phyloP scores from a whole-genome alignment of 2,113 vertebrate genomes.

The Osmerus mordax region DNA sequence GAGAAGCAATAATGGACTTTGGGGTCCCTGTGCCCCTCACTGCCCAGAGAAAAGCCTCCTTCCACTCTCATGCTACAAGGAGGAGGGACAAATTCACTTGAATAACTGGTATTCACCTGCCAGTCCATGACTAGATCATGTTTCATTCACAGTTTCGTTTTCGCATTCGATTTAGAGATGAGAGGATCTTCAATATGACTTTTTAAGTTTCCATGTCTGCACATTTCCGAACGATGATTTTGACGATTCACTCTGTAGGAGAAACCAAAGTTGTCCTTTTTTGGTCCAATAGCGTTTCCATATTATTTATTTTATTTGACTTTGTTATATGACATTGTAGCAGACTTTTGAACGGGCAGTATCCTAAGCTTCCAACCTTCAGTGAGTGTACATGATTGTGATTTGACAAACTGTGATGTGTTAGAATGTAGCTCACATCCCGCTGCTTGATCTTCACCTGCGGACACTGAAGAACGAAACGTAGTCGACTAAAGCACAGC shows the following conservation, averaged over 20 bases:
- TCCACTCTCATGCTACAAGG: background rate
- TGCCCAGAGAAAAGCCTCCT: constrained; percentile 5
- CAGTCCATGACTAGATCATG: constrained; percentile 6
- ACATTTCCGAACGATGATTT: constrained; percentile 1
- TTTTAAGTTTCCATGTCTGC: constrained; percentile 34
- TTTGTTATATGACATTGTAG: constrained; percentile 50
- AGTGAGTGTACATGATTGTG: constrained; percentile 31
- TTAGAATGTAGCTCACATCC: constrained; percentile 42
- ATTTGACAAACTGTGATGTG: constrained; percentile 56
- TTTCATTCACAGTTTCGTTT: background rate
- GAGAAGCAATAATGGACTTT: constrained; percentile 71
- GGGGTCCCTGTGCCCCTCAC: constrained; percentile 23
- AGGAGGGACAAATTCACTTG: constrained; percentile 44
- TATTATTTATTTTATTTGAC: constrained; percentile 38
- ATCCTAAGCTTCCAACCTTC: constrained; percentile 48
- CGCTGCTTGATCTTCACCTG: constrained; percentile 52
- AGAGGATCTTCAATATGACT: constrained; percentile 35
- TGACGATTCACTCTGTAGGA: constrained; percentile 47
- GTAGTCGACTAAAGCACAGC: constrained; percentile 37
- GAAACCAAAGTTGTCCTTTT: constrained; percentile 65
- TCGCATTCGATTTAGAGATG: constrained; percentile 27
- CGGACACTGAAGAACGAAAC: constrained; percentile 35
- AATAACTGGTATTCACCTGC: constrained; percentile 38
- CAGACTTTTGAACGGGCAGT: constrained; percentile 45
- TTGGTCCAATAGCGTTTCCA: constrained; percentile 6